Conservation (phyloP, 2,888 invertebrate species). For the Cantharis rufa region DNA sequence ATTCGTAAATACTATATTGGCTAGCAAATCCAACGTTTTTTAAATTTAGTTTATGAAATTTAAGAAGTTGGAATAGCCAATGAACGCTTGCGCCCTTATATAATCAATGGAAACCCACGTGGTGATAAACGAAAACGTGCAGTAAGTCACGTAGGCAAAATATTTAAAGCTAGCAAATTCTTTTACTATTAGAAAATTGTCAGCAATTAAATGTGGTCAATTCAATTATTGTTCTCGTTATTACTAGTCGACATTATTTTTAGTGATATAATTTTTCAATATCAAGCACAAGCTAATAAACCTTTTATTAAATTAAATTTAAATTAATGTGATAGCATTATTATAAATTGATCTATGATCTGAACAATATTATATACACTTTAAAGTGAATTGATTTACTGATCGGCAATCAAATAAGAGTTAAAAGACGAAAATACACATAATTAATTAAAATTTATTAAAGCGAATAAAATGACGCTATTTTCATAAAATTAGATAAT, state of each 20-base stretch:
- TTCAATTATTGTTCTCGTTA: not conserved
- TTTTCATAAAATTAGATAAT: too few relatives aligned
- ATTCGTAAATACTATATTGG: not conserved
- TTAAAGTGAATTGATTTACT: not conserved
- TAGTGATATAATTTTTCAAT: not conserved
- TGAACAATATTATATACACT: not conserved
- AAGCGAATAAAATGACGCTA: too few relatives aligned
- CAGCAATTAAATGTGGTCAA: not conserved
- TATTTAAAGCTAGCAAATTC: not conserved
- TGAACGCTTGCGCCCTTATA: slow-evolving; percentile 15
- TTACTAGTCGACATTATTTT: not conserved
- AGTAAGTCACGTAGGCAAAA: slow-evolving; percentile 41
- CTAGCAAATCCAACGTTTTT: too few relatives aligned
- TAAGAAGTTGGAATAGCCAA: slow-evolving; percentile 2
- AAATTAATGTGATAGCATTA: not conserved
- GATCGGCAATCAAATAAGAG: not conserved
- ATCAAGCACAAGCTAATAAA: not conserved
- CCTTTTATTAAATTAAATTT: not conserved
- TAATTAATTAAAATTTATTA: too few relatives aligned
- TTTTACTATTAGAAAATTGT: not conserved
- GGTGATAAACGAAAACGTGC: slow-evolving; percentile 33
- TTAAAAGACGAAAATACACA: too few relatives aligned
- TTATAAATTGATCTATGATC: not conserved
- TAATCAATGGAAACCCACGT: slow-evolving; percentile 30
- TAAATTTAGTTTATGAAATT: not conserved